Percentiles rank a stretch among this genome's conserved stretches.
phyloP scores from a whole-genome alignment of 2,888 invertebrate genomes.

The Leuctra nigra region DNA sequence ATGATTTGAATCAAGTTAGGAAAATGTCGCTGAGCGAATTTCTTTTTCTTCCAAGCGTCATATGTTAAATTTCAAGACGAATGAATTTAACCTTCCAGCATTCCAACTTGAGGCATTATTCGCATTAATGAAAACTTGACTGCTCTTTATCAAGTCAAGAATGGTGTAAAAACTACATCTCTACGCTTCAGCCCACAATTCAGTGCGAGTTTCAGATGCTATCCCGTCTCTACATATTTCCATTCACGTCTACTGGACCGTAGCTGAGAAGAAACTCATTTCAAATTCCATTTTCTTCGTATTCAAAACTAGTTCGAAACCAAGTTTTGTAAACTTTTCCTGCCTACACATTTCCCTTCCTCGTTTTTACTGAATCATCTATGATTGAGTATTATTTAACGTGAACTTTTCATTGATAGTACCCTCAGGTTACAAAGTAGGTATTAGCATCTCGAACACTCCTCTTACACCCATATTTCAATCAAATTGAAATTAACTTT shows the following conservation, averaged over 20 bases:
- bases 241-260: neutral
- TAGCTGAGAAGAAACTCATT: constrained; percentile 9
- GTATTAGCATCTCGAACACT: neutral
- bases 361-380: neutral
- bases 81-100: neutral
- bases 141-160: neutral
- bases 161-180: neutral
- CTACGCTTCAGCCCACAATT: neutral
- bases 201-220: too few relatives aligned
- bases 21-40: too few relatives aligned
- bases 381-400: neutral
- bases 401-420: neutral
- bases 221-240: neutral
- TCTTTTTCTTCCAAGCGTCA: too few relatives aligned
- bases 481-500: neutral
- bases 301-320: constrained; percentile 13
- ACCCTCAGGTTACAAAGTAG: too few relatives aligned
- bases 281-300: constrained; percentile 15
- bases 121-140: neutral
- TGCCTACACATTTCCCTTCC: neutral
- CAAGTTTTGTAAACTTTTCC: neutral
- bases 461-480: neutral
- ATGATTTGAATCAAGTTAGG: too few relatives aligned
- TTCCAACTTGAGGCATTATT: neutral
- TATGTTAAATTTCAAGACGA: neutral